Conservation (phyloP, 2,888 invertebrate genomes). For the Cetonia aurata region DNA sequence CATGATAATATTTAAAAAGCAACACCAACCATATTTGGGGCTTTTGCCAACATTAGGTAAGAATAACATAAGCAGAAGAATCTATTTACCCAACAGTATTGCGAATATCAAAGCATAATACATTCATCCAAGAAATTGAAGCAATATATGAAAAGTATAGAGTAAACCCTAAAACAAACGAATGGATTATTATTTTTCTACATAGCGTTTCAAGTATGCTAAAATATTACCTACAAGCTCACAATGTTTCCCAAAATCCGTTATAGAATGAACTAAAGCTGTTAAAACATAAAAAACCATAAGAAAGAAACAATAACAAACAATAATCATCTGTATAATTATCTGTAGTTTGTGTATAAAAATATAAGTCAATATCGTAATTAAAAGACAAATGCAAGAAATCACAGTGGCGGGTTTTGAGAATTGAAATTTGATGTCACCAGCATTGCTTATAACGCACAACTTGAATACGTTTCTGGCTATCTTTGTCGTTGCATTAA, state of each 20-base stretch:
- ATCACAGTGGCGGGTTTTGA: constrained; percentile 9
- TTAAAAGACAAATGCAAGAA: constrained; percentile 35
- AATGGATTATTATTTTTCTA: no score
- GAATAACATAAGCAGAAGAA: not conserved
- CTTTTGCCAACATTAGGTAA: no score
- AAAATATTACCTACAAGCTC: constrained; percentile 24
- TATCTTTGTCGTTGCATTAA: not conserved
- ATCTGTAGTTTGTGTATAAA: constrained; percentile 37
- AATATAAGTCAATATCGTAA: constrained; percentile 30
- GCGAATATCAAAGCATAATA: constrained; percentile 87
- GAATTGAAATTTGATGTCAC: constrained; percentile 31
- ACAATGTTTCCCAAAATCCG: constrained; percentile 29
- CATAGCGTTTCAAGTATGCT: not conserved
- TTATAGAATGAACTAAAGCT: constrained; percentile 10
- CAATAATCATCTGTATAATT: constrained; percentile 34
- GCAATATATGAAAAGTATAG: constrained; percentile 78
- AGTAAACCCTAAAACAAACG: constrained; percentile 72
- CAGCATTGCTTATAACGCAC: constrained; percentile 18
- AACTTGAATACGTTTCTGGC: constrained; percentile 7
- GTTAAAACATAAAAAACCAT: constrained; percentile 22
- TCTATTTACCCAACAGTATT: constrained; percentile 81
- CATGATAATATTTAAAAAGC: not conserved
- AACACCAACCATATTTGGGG: not conserved
- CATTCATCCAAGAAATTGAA: constrained; percentile 82
- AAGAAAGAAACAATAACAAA: constrained; percentile 39